Percentiles rank a stretch among this genome's conserved stretches.
phyloP scores from a whole-genome alignment of 1,140 invertebrate genomes.

The Drosophila pseudoobscura region DNA sequence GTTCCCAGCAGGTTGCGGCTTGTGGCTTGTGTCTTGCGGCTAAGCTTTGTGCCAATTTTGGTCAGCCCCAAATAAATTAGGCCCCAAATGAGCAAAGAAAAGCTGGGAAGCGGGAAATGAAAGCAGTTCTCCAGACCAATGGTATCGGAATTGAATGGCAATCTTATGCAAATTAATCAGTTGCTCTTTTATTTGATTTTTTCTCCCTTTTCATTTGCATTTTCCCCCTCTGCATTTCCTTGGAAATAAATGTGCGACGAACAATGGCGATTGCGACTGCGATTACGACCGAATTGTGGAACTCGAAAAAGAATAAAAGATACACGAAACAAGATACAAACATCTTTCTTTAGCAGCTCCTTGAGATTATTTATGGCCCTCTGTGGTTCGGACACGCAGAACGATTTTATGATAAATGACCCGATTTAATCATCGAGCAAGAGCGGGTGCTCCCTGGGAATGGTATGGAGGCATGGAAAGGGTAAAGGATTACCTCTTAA shows the following conservation, averaged over 20 bases:
- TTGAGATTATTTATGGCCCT: slow-evolving; percentile 63
- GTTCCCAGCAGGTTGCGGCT: slow-evolving; percentile 1
- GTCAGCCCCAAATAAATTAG: slow-evolving; percentile 29
- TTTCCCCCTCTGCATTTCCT: slow-evolving; percentile 11
- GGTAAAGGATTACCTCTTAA: slow-evolving; percentile 12
- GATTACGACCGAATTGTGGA: slow-evolving; percentile 7
- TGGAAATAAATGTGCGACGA: background rate
- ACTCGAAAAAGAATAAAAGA: slow-evolving; percentile 21
- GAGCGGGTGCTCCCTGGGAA: slow-evolving; percentile 1
- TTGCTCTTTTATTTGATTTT: slow-evolving; percentile 23
- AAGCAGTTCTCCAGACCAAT: slow-evolving; percentile 22
- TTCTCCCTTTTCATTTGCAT: slow-evolving; percentile 25
- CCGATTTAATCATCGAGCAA: slow-evolving; percentile 51
- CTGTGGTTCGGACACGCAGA: slow-evolving; percentile 37
- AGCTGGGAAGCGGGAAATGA: slow-evolving; percentile 4
- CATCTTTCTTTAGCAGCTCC: slow-evolving; percentile 47
- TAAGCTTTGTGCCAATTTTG: slow-evolving; percentile 16
- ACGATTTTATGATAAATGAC: slow-evolving; percentile 73
- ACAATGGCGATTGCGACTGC: slow-evolving; percentile 13
- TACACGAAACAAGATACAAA: slow-evolving; percentile 24
- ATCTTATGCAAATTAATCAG: slow-evolving; percentile 47
- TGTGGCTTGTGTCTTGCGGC: slow-evolving; percentile 6
- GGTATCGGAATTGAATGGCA: slow-evolving; percentile 17
- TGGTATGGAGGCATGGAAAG: background rate
- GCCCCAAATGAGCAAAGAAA: background rate